Evolutionary conservation across 1,140 invertebrate genomes (phyloP).

Genomic region (Aethina tumida): DNA sequence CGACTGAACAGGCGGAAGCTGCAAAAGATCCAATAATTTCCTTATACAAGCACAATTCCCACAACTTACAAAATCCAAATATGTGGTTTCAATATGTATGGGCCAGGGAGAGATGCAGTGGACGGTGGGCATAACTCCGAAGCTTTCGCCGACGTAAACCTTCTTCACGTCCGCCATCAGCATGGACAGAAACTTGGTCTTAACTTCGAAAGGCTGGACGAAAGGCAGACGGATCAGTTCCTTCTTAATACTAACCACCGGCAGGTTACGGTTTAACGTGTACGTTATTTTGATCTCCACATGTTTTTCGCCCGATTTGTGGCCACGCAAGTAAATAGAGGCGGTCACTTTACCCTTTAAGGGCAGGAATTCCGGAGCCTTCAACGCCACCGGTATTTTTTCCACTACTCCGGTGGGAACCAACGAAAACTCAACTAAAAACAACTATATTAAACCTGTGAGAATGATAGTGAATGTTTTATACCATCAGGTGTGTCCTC

Average conservation of each 20-base stretch:
- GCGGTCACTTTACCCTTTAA: constrained; percentile 30
- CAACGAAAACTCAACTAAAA: constrained; percentile 43
- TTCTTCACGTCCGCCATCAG: constrained; percentile 54
- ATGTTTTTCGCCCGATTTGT: constrained; percentile 41
- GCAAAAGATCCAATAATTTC: constrained; percentile 13
- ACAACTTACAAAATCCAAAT: constrained; percentile 47
- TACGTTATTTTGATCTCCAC: constrained; percentile 29
- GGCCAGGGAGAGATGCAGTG: constrained; percentile 60
- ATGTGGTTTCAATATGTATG: constrained; percentile 52
- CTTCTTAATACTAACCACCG: constrained; percentile 43
- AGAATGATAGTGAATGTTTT: constrained; percentile 1
- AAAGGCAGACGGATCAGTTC: constrained; percentile 49
- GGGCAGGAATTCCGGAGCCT: constrained; percentile 32
- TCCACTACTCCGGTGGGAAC: constrained; percentile 39
- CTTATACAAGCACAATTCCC: constrained; percentile 8
- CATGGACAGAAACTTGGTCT: constrained; percentile 54
- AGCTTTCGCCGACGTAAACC: constrained; percentile 55
- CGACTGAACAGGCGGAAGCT: constrained; percentile 23
- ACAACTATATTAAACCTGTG: constrained; percentile 15
- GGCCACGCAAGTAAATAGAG: constrained; percentile 48
- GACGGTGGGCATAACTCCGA: constrained; percentile 58
- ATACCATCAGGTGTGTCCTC: constrained; percentile 20
- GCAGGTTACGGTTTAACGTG: constrained; percentile 36
- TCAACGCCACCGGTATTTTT: constrained; percentile 36
- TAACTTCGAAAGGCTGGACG: constrained; percentile 59